Percentiles rank a stretch among this genome's conserved stretches.
Evolutionary conservation across 2,113 vertebrate species (phyloP).

Genomic region (Prolemur simus): DNA sequence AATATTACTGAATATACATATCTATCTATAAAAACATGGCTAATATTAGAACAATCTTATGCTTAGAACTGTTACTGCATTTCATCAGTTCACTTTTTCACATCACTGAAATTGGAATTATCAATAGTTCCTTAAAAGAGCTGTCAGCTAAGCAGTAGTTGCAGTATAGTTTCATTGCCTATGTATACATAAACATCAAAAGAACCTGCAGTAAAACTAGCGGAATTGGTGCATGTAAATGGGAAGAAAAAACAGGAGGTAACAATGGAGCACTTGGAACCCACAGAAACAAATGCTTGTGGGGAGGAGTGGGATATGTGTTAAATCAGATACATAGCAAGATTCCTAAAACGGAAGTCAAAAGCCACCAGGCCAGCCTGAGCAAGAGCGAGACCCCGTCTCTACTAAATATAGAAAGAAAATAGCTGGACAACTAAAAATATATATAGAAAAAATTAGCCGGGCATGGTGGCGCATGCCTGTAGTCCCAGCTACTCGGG

Average conservation of each 20-base stretch:
- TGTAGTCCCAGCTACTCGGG: too few relatives aligned
- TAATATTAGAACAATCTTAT: constrained; percentile 26
- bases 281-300: neutral
- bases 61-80: neutral
- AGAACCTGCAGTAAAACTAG: neutral
- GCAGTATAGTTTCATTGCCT: neutral
- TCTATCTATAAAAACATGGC: neutral
- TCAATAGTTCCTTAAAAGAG: neutral
- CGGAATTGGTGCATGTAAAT: neutral
- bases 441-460: too few relatives aligned
- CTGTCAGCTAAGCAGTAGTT: neutral
- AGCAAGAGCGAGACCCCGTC: too few relatives aligned
- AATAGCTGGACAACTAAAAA: too few relatives aligned
- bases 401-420: too few relatives aligned
- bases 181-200: neutral
- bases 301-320: neutral
- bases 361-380: neutral
- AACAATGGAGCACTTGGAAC: neutral
- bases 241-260: neutral
- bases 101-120: neutral
- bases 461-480: too few relatives aligned
- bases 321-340: neutral
- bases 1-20: neutral
- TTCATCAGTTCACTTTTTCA: constrained; percentile 12
- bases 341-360: neutral